Base-by-base conservation (phyloP, 2,888 invertebrate species). In the Pseudolycoriella hygida region DNA sequence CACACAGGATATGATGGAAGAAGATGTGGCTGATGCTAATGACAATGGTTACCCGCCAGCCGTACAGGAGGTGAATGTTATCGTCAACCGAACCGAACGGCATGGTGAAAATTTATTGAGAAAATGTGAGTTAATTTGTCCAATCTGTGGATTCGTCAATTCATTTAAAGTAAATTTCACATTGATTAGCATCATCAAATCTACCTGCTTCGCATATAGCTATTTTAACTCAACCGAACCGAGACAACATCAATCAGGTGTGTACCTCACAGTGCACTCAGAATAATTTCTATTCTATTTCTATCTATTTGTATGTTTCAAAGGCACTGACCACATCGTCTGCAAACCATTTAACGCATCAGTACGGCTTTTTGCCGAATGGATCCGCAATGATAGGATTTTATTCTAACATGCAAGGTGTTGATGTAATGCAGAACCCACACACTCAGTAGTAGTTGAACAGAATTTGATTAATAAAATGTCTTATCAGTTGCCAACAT, bases 341-440 rank as follows among this genome's bases (percentile, higher is more conserved):
- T 25, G 4, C 25, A 8, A 25, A 25, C 4, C 25, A 25, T 25
- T 25, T 25, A 25, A 25, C 25, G 5, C 8, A 25, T 6, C 44
- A 40, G 11, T 44, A 15, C 17, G 39, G 17, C 11, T 40, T 38
- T 44, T 37, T 39, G 8, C 17, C 44, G 25, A 17, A 15, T 11
- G 30, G 17, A 12, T 12, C 31, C 10, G 15, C 44, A 10, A 12
- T 39, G 2, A 11, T 44, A 4, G 31, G 30, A 11, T 39, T 44
- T 12, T 44, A 40, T 43, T n/a, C n/a, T 25, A 44, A 39, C 30
- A 30, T 44, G 12, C 30, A 44, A 20, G 34, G 17, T 17, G 39
- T 39, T 2, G 19, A 34, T 12, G 3, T 34, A 25, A 25, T 25
- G 25, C 25, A 25, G 25, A 25, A 25, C 8, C 8, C 25, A 8